Percentiles rank a stretch among this genome's conserved stretches.
phyloP scores from a whole-genome alignment of 2,888 invertebrate genomes.

The Chrysotoxum bicinctum region DNA sequence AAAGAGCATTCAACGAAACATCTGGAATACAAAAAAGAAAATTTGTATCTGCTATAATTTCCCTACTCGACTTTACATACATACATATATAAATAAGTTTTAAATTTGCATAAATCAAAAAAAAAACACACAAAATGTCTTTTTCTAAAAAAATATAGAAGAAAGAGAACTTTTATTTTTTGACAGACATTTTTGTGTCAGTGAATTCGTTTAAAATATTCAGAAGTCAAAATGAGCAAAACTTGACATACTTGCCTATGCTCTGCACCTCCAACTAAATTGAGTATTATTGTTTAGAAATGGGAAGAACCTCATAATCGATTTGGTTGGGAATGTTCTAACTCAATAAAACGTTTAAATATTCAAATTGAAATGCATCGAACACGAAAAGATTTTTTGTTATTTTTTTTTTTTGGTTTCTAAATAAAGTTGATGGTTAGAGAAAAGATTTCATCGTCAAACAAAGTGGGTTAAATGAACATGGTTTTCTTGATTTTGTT shows the following conservation, averaged over 20 bases:
- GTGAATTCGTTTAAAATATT: constrained; percentile 1
- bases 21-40: neutral
- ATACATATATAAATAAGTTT: neutral
- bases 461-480: neutral
- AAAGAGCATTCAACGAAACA: no score
- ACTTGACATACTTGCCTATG: neutral
- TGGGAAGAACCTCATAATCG: constrained; percentile 12
- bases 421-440: neutral
- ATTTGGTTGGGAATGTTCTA: constrained; percentile 1
- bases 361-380: constrained; percentile 39
- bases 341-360: constrained; percentile 33
- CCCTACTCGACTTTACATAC: neutral
- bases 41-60: neutral
- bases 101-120: constrained; percentile 16
- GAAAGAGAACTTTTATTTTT: neutral
- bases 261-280: neutral
- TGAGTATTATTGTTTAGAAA: constrained; percentile 23
- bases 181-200: neutral
- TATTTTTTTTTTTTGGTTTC: neutral
- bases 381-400: neutral
- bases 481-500: neutral
- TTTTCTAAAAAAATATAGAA: neutral
- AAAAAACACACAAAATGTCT: neutral
- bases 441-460: neutral
- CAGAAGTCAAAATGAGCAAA: constrained; percentile 15